Evolutionary conservation across 2,113 vertebrate species (phyloP), one percentile per base, ranked within the genome.

Genomic region (Anseranas semipalmata): DNA sequence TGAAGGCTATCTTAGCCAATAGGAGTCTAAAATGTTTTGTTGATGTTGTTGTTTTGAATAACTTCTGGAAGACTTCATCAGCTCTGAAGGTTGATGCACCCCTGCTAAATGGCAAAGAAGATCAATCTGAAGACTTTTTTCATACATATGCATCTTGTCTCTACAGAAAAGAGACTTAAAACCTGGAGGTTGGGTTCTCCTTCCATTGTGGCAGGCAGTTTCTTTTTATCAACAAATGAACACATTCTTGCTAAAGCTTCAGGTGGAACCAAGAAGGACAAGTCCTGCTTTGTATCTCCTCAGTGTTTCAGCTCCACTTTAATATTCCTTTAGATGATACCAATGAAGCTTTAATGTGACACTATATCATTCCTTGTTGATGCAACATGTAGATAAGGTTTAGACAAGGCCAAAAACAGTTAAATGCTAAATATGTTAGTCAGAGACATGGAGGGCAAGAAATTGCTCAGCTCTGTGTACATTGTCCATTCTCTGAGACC

Each of bases 11-110:
- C 1, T 56, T 78, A 88, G 55, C 58, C 87, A 90, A 92, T 1
- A 73, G 5, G 37, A 55, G 19, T 59, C 60, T 62, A 70, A 95
- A 96, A 60, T 28, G 4, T 67, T 92, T 67, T 52, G 50, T 52
- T 25, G 19, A 45, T 63, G 88, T 50, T 62, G 39, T 59, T 93
- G 30, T 74, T 94, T 89, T 67, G 32, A 81, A 70, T 81, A 77
- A 87, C n/a, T 81, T 74, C 56, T 87, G 89, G 77, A 90, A 84
- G 46, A 88, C 65, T 93, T 78, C 43, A 67, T 37, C 50, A 85
- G 74, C 37, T 53, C 60, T 94, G 21, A n/a, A 15, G 14, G 76
- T 71, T 66, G 11, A 48, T 58, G 8, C 68, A 63, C 16, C 48
- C 12, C 7, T 91, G 55, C 25, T 53, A 95, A 41, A 48, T 48